Base-by-base conservation (phyloP, 37 sponge, comb jelly and placozoan genomes). In the Corticium candelabrum region DNA sequence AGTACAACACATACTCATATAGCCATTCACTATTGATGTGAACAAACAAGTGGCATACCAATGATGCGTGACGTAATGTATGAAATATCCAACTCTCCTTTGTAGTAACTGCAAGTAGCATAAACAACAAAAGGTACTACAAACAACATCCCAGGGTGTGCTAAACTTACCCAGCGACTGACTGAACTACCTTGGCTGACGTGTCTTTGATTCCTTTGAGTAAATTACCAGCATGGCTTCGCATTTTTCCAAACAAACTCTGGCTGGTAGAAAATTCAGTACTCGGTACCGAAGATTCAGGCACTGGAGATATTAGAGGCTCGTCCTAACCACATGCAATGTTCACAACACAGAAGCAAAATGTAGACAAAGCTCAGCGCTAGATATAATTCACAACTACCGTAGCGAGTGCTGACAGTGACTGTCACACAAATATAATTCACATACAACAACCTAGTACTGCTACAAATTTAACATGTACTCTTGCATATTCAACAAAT, bases 181-280 rank as follows among this genome's bases (percentile, higher is more conserved):
- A 77, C 21, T 43, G 30, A 2, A 87, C 73, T 37, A 85, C 84
- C 68, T 85, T 91, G 76, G 83, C 40, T 38, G 94, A 89, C 0
- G 86, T 91, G 39, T 93, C 94, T 43, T 89, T 89, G 57, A 93
- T 86, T 73, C 85, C 89, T 81, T 85, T 89, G 74, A 93, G 77
- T 34, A 93, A 76, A 34, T 69, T 83, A 2, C 85, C 94, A 1
- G 94, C 94, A 3, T 89, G 89, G 37, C 85, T 89, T 76, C 86
- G 87, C 87, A 93, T 81, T 40, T 79, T 72, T 3, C 94, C 94
- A 84, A 88, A 87, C 37, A 90, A 31, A n/a, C n/a, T n/a, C n/a
- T n/a, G n/a, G n/a, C n/a, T n/a, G n/a, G n/a, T n/a, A n/a, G n/a
- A n/a, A n/a, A n/a, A n/a, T n/a, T n/a, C n/a, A n/a, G n/a, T n/a